Evolutionary conservation across 2,888 invertebrate genomes (phyloP).

Genomic region (Chelonus formosanus): DNA sequence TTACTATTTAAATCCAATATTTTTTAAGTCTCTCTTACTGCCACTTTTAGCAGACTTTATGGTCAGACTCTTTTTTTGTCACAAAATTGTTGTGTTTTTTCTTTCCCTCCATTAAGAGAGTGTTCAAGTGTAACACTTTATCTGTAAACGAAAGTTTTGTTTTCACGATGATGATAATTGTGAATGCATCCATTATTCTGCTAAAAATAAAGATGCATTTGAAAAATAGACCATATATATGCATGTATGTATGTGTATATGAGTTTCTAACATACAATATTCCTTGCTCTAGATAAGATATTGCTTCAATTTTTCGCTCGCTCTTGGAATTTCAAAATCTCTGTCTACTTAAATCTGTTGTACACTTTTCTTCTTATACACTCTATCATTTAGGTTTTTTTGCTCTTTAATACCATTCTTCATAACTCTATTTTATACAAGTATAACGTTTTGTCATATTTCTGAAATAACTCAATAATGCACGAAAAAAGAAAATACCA

Average conservation of each 20-base stretch:
- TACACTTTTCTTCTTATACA: slow-evolving; percentile 11
- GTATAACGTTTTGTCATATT: background rate
- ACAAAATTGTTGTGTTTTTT: too few relatives aligned
- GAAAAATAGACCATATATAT: background rate
- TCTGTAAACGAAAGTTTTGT: too few relatives aligned
- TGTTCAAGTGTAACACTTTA: too few relatives aligned
- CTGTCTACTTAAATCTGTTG: slow-evolving; percentile 5
- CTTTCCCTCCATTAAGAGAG: too few relatives aligned
- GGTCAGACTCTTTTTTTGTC: too few relatives aligned
- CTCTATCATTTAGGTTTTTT: background rate
- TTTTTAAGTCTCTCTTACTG: too few relatives aligned
- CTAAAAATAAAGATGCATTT: too few relatives aligned
- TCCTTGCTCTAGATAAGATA: slow-evolving; percentile 13
- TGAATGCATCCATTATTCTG: too few relatives aligned
- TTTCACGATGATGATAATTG: background rate
- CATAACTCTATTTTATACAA: background rate
- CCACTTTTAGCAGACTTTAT: too few relatives aligned
- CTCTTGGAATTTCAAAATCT: slow-evolving; percentile 7
- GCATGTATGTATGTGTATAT: background rate
- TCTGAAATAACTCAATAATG: slow-evolving; percentile 19
- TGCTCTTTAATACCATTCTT: slow-evolving; percentile 2
- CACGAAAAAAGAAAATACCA: too few relatives aligned
- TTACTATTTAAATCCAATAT: too few relatives aligned
- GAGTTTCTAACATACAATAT: background rate
- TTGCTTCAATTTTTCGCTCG: slow-evolving; percentile 19